phyloP scores from a whole-genome alignment of 1,140 invertebrate genomes.

The Rhagoletis zephyria region DNA sequence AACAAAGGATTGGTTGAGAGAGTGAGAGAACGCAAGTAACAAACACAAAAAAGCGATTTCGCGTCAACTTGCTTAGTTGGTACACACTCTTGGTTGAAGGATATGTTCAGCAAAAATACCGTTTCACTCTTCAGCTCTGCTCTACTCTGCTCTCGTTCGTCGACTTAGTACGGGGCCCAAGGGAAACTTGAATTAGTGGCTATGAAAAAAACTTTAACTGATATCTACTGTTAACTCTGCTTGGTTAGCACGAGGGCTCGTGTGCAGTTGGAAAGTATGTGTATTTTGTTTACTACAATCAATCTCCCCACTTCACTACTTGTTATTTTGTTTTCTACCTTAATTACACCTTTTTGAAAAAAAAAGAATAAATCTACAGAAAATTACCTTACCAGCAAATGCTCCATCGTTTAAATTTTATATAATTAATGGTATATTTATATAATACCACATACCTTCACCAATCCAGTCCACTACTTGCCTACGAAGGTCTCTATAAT shows the following conservation, averaged over 20 bases:
- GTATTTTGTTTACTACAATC: constrained; percentile 27
- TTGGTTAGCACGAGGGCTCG: constrained; percentile 65
- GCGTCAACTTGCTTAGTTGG: not conserved
- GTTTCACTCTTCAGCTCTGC: not conserved
- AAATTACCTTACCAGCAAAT: constrained; percentile 1
- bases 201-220: not conserved
- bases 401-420: not conserved
- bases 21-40: not conserved
- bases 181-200: not conserved
- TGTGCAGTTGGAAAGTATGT: constrained; percentile 72
- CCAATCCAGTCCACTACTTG: not conserved
- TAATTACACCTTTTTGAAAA: not conserved
- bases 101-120: not conserved
- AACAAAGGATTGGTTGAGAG: constrained; percentile 44
- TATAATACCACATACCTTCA: not conserved
- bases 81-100: not conserved
- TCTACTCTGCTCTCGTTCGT: constrained; percentile 7
- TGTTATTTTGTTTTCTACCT: constrained; percentile 31
- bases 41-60: not conserved
- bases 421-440: not conserved
- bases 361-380: not conserved
- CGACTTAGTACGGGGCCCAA: not conserved
- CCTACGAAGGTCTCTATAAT: constrained; percentile 12
- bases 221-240: not conserved
- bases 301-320: constrained; percentile 19